Conservation (phyloP, 2,113 vertebrate genomes). For the Pluvialis apricaria region DNA sequence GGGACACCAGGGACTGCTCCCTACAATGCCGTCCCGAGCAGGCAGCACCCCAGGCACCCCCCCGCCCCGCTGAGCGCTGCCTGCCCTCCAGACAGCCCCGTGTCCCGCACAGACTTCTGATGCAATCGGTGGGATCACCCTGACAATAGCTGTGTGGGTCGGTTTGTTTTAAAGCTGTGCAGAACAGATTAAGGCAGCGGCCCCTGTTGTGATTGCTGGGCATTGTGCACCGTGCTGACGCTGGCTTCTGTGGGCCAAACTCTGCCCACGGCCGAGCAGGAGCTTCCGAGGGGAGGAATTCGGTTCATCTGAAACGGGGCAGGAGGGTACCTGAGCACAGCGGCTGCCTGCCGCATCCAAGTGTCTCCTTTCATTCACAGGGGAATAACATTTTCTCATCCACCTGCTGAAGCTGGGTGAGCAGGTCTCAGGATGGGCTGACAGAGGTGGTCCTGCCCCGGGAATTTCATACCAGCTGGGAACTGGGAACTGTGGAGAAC, state of each 20-base stretch:
- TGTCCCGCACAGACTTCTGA: not conserved
- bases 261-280: not conserved
- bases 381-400: not conserved
- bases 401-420: not conserved
- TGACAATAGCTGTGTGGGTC: conserved; percentile 6
- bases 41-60: not conserved
- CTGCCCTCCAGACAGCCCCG: not conserved
- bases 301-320: not conserved
- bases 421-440: not conserved
- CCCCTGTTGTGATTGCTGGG: not conserved
- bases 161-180: not conserved
- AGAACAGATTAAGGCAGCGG: not conserved
- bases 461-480: not conserved
- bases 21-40: fast-evolving
- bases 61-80: not conserved
- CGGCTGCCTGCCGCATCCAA: not conserved
- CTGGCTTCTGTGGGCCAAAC: not conserved
- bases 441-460: not conserved
- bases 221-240: conserved; percentile 21
- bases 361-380: not conserved
- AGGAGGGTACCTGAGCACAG: not conserved
- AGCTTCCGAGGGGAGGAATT: not conserved
- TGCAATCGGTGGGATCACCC: not conserved
- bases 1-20: not conserved
- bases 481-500: not conserved